Evolutionary conservation across 1,140 invertebrate genomes (phyloP).

Genomic region (Zaprionus africanus): DNA sequence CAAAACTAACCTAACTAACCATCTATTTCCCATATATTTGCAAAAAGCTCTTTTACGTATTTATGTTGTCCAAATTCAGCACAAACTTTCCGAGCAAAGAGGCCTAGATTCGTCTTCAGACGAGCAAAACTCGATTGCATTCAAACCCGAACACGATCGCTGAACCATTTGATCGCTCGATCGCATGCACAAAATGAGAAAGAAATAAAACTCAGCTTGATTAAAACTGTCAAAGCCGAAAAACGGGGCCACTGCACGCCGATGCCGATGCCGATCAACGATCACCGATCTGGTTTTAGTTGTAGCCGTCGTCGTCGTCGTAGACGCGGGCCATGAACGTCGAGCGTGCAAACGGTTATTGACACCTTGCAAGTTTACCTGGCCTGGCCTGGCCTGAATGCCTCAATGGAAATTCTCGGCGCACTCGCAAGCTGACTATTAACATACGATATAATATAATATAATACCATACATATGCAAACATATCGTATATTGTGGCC

Average conservation of each 20-base stretch:
- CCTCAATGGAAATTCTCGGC: conserved; percentile 30
- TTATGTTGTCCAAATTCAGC: neutral
- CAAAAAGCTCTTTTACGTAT: neutral
- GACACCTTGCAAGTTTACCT: conserved; percentile 32
- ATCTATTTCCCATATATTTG: neutral
- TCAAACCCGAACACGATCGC: conserved; percentile 15
- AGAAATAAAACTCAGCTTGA: conserved; percentile 29
- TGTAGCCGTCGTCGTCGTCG: conserved; percentile 10
- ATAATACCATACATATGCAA: conserved; percentile 21
- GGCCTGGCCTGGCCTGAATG: conserved; percentile 32
- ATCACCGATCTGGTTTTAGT: conserved; percentile 21
- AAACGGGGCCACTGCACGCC: conserved; percentile 41
- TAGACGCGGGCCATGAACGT: conserved; percentile 43
- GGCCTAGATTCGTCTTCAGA: neutral
- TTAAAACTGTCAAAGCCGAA: conserved; percentile 49
- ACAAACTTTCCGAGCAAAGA: conserved; percentile 1
- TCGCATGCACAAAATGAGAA: conserved; percentile 32
- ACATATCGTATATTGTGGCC: conserved; percentile 18
- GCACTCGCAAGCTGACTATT: conserved; percentile 11
- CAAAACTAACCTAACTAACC: neutral
- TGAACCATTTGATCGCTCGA: conserved; percentile 20
- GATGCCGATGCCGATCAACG: conserved; percentile 7
- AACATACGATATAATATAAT: neutral
- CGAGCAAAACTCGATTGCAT: conserved; percentile 36
- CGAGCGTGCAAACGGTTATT: conserved; percentile 54